phyloP scores from a whole-genome alignment of 2,113 vertebrate genomes.

The Corapipo altera region DNA sequence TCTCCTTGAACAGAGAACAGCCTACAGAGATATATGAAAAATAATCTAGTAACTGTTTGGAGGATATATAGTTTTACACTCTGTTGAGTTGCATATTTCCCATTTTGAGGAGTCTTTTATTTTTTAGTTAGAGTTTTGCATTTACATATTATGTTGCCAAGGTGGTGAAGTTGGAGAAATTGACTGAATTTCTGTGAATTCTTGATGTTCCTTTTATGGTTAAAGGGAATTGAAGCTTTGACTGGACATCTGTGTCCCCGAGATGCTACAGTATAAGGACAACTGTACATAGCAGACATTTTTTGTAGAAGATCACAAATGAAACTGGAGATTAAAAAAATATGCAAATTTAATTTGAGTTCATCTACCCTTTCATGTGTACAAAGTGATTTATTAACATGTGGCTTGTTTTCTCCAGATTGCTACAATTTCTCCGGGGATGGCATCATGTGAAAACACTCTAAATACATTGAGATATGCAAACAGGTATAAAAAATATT shows the following conservation, averaged over 20 bases:
- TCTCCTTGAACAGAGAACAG: not conserved
- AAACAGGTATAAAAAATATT: conserved; percentile 85
- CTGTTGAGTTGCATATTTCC: not conserved
- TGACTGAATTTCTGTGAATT: not conserved
- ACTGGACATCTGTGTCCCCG: not conserved
- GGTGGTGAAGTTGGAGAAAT: not conserved
- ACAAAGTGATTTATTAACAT: not conserved
- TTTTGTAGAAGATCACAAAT: not conserved
- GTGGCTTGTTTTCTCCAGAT: conserved; percentile 77
- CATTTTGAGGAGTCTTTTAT: not conserved
- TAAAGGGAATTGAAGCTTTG: not conserved
- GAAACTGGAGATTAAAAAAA: not conserved
- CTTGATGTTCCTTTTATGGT: not conserved
- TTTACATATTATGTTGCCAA: not conserved
- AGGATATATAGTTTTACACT: not conserved
- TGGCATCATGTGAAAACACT: conserved; percentile 99
- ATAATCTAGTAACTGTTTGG: not conserved
- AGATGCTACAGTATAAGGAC: not conserved
- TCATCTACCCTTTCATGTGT: not conserved
- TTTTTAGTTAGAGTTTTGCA: not conserved
- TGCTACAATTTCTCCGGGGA: conserved; percentile 96
- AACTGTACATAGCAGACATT: not conserved
- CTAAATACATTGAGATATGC: conserved; percentile 97
- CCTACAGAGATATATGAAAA: not conserved
- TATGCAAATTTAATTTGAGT: not conserved